Evolutionary conservation across 1,140 invertebrate genomes (phyloP), one percentile per base, ranked within the genome.

Genomic region (Orchestia grillus): DNA sequence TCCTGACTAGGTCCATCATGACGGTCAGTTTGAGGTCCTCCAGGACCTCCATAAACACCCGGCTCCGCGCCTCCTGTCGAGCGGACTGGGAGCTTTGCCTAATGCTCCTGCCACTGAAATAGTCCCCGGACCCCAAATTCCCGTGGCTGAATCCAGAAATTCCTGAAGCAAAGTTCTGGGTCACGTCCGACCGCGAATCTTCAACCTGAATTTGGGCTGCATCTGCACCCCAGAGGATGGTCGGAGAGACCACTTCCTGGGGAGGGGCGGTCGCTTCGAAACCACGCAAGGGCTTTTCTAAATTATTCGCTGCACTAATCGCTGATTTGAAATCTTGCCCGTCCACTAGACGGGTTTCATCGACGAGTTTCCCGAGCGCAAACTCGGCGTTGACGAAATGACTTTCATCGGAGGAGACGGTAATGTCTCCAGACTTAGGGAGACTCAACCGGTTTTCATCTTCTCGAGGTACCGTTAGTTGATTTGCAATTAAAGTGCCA

Each of bases 21-120:
- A 44, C 8, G n/a, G 43, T 95, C 87, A 95, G 53, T 44, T 88
- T n/a, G 0, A 95, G 40, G 28, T 95, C 95, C n/a, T 95, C n/a
- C 95, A 95, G 8, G 16, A 95, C 36, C 44, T 88, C 87, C 11
- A 28, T 42, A 40, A 95, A 77, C 95, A 95, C 0, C 44, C 41
- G 41, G 3, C 28, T 62, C n/a, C 28, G 95, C 8, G 28, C 95
- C 15, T 44, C 95, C 41, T 94, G 36, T 11, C 47, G 36, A n/a
- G 44, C 44, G 0, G 0, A 44, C 36, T 47, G 44, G 62, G 36
- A 11, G 36, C 19, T 94, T 94, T 94, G 92, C 44, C 43, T 3
- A 15, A 15, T 47, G 19, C 16, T 94, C 40, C 92, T 94, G 92
- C 92, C 44, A 19, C 92, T 44, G 92, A 11, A 94, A 19, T 8